These are phyloP conservation scores for Tinamus guttatus DNA, from an alignment of 2,113 vertebrate genomes.

Conservation along the genomic window DNA sequence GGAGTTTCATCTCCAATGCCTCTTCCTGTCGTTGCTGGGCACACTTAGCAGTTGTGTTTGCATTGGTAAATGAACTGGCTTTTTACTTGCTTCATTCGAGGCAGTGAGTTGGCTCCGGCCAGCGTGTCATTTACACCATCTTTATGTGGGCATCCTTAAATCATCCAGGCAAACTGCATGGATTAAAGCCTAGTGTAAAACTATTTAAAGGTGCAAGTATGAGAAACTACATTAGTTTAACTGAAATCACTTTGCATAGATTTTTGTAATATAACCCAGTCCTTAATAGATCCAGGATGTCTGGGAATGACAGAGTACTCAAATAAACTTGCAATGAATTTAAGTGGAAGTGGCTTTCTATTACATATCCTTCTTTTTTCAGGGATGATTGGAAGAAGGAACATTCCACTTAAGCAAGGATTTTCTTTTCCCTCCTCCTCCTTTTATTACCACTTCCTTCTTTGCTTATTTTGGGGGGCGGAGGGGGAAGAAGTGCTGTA, in stretches of 20 bases:
- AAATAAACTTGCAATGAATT: constrained; percentile 59
- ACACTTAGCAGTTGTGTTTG: neutral
- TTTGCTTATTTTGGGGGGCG: neutral
- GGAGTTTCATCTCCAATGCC: neutral
- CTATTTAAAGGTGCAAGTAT: neutral
- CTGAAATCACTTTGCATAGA: constrained; percentile 3
- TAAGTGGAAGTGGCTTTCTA: constrained; percentile 7
- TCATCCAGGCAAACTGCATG: neutral
- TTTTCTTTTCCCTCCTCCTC: neutral
- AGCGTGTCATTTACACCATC: neutral
- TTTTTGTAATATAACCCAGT: constrained; percentile 38
- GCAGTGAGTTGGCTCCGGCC: neutral
- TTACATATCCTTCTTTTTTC: neutral
- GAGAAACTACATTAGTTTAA: constrained; percentile 14
- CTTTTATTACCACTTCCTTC: neutral
- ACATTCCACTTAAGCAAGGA: neutral
- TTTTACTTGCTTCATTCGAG: neutral
- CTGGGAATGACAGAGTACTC: neutral
- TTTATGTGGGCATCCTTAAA: neutral
- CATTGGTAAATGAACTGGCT: neutral
- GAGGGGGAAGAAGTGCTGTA: neutral
- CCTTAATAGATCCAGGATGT: constrained; percentile 31
- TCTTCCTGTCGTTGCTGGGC: neutral
- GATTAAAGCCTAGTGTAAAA: constrained; percentile 6
- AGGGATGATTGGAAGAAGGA: neutral